These are phyloP conservation scores for Alosa alosa DNA, from an alignment of 2,113 vertebrate genomes.

Conservation along the genomic window DNA sequence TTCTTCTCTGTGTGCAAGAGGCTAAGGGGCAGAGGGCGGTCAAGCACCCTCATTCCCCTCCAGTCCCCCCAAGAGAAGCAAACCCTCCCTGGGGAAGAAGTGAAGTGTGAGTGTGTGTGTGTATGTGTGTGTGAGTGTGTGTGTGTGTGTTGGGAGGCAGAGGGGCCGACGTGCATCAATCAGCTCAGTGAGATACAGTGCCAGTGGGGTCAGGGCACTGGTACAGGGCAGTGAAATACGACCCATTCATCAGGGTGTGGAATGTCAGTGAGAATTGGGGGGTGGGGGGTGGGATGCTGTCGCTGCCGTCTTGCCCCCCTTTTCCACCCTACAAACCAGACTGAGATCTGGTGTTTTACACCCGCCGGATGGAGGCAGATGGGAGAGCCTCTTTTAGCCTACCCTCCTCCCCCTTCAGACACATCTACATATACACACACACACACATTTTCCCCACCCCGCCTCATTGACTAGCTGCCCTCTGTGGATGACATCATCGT, in stretches of 20 bases:
- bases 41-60: neutral
- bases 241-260: constrained; percentile 36
- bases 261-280: constrained; percentile 30
- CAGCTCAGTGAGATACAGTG: constrained; percentile 27
- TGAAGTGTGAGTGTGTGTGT: neutral
- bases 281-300: neutral
- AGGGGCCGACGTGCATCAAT: constrained; percentile 18
- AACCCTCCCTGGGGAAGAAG: neutral
- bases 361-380: neutral
- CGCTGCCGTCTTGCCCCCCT: neutral
- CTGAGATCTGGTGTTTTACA: constrained; percentile 7
- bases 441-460: neutral
- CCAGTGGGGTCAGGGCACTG: constrained; percentile 20
- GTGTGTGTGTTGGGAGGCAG: neutral
- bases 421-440: constrained; percentile 15
- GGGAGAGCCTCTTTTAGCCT: constrained; percentile 2
- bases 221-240: constrained; percentile 28
- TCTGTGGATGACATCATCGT: constrained; percentile 7
- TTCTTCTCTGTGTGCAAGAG: neutral
- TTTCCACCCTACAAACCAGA: neutral
- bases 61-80: neutral
- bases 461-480: neutral
- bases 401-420: neutral
- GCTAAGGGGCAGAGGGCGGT: neutral
- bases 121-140: neutral